phyloP scores from a whole-genome alignment of 2,888 invertebrate genomes.

The Psylliodes chrysocephalus region DNA sequence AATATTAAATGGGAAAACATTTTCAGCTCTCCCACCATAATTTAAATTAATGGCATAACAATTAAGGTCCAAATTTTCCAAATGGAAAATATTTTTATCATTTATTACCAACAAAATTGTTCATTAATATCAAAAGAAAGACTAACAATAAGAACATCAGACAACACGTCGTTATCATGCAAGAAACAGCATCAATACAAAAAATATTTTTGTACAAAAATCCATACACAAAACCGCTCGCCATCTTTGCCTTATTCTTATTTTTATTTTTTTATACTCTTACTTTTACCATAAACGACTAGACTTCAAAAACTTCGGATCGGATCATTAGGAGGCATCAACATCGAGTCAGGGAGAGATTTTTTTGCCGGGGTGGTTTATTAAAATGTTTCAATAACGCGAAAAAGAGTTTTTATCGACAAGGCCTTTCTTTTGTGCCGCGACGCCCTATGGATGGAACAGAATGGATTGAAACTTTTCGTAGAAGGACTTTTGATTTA shows the following conservation, averaged over 20 bases:
- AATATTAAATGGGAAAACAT: too few relatives aligned
- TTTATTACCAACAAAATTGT: too few relatives aligned
- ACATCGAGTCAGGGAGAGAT: too few relatives aligned
- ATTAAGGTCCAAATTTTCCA: too few relatives aligned
- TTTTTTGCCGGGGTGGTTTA: constrained; percentile 22
- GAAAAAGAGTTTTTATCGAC: constrained; percentile 23
- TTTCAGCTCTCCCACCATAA: too few relatives aligned
- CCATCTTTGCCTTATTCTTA: background rate
- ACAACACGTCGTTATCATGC: too few relatives aligned
- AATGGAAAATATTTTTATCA: too few relatives aligned
- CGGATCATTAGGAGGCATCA: constrained; percentile 25
- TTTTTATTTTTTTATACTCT: constrained; percentile 4
- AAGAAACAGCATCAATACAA: too few relatives aligned
- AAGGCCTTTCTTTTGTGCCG: constrained; percentile 24
- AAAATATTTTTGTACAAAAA: background rate
- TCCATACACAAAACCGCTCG: background rate
- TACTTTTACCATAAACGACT: background rate
- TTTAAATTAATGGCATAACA: too few relatives aligned
- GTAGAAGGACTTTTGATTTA: constrained; percentile 50
- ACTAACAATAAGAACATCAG: too few relatives aligned
- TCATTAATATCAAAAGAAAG: too few relatives aligned
- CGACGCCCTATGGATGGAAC: too few relatives aligned
- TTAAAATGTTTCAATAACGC: constrained; percentile 33
- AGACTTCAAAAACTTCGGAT: constrained; percentile 19
- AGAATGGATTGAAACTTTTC: constrained; percentile 41